A percentile compares a stretch with the other conserved stretches of the same genome.
phyloP scores from a whole-genome alignment of 2,888 invertebrate genomes.

The Chrysopilus asiliformis region DNA sequence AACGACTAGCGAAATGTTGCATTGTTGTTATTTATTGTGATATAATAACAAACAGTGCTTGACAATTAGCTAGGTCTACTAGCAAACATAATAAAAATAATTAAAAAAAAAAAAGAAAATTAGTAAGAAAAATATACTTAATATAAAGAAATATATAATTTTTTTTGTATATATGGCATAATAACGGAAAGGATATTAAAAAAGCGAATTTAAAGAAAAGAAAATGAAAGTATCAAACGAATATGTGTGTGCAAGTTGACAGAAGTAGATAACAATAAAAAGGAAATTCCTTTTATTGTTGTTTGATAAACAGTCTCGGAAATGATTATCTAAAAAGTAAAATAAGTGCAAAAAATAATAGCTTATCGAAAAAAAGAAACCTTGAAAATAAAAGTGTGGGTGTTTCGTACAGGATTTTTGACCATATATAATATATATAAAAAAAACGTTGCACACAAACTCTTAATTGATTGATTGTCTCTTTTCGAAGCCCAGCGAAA shows the following conservation, averaged over 20 bases:
- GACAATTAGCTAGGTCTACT: slow-evolving; percentile 18
- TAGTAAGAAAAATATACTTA: slow-evolving; percentile 4
- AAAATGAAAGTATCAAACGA: slow-evolving; percentile 16
- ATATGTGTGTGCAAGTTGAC: slow-evolving; percentile 14
- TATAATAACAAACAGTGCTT: slow-evolving; percentile 15
- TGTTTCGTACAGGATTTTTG: slow-evolving; percentile 22
- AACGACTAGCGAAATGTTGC: slow-evolving; percentile 11
- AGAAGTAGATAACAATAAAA: slow-evolving; percentile 5
- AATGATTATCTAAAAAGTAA: slow-evolving; percentile 9
- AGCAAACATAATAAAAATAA: slow-evolving; percentile 5
- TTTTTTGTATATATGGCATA: not conserved
- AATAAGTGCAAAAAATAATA: slow-evolving; percentile 8
- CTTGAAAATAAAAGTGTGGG: slow-evolving; percentile 16
- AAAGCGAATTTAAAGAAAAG: slow-evolving; percentile 8
- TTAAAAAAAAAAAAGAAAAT: slow-evolving; percentile 4
- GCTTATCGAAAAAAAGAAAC: slow-evolving; percentile 3
- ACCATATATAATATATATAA: slow-evolving; percentile 16
- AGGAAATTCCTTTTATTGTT: no score
- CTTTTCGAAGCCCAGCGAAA: no score
- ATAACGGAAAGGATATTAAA: slow-evolving; percentile 2
- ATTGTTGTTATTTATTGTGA: slow-evolving; percentile 12
- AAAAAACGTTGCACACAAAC: slow-evolving; percentile 7
- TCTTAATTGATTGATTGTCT: no score
- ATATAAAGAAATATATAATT: slow-evolving; percentile 1
- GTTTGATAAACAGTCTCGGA: slow-evolving; percentile 8